A percentile compares a stretch with the other conserved stretches of the same genome.
Conservation (phyloP, 2,797 vertebrate species). For the Chanos chanos region DNA sequence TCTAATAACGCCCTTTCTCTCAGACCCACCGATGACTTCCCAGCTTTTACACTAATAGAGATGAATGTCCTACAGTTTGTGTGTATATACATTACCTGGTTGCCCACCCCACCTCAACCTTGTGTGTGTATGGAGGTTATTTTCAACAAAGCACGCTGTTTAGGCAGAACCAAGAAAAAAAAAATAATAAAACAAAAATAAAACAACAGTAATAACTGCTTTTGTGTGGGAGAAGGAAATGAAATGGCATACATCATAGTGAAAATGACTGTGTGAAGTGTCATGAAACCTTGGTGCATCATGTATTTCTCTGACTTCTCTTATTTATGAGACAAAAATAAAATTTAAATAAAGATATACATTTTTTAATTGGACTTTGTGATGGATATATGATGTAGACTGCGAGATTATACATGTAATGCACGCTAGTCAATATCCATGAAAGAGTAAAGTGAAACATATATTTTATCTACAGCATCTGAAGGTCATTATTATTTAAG, state of each 20-base stretch:
- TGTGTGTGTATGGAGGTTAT: neutral
- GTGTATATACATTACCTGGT: slow-evolving; percentile 30
- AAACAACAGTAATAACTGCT: slow-evolving; percentile 9
- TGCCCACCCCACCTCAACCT: slow-evolving; percentile 6
- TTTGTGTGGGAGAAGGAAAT: neutral
- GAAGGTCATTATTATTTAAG: too few species aligned
- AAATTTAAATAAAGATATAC: too few species aligned
- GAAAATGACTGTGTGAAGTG: neutral
- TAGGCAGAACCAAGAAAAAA: slow-evolving; percentile 13
- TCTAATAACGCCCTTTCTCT: slow-evolving; percentile 20
- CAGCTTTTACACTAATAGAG: slow-evolving; percentile 29
- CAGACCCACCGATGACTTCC: slow-evolving; percentile 10
- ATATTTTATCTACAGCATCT: too few species aligned
- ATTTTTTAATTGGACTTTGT: too few species aligned
- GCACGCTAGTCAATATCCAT: too few species aligned
- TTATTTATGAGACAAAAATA: too few species aligned
- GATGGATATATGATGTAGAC: too few species aligned
- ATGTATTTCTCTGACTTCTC: neutral
- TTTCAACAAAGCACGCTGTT: slow-evolving; percentile 24
- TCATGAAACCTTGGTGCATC: neutral
- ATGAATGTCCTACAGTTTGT: slow-evolving; percentile 27
- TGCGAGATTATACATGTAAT: too few species aligned
- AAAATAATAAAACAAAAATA: slow-evolving; percentile 4
- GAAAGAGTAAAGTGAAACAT: too few species aligned
- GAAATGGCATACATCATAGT: slow-evolving; percentile 10